Evolutionary conservation across 1,140 invertebrate genomes (phyloP), one percentile per base, ranked within the genome.

Genomic region (Drosophila miranda): DNA sequence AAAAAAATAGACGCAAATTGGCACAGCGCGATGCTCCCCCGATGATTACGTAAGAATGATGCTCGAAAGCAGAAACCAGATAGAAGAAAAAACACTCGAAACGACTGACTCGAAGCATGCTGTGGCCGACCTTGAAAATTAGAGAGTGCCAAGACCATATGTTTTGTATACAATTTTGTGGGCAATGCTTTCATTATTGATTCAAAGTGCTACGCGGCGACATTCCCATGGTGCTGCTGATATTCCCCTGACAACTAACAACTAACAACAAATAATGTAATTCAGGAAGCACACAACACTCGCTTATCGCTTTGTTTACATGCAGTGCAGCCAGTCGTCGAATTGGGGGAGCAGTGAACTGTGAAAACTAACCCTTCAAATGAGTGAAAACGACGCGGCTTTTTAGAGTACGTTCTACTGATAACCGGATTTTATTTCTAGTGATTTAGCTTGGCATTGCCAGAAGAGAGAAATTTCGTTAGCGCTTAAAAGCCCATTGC

Each of bases 11-110:
- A 28, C 4, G 48, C 21, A 42, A 53, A 49, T 52, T 71, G 38
- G n/a, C 23, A 13, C 30, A 3, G 0, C 38, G 34, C 23, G 48
- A 48, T 49, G 53, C 34, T 23, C 19, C n/a, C 2, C n/a, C 2
- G 23, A 9, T 19, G 67, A 55, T 72, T 72, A 72, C 69, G 69
- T 72, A 44, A 62, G 13, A 7, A 9, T 3, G 13, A 34, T 16
- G 21, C 2, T 53, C 34, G 38, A 23, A 34, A 19, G 5, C 23
- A 26, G 3, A 26, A 54, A 62, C 38, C 53, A 55, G 23, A 38
- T 14, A 16, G 45, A 61, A 21, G 16, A 54, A 48, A 41, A 34
- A n/a, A 9, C 41, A 38, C 1, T 19, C n/a, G 8, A 49, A 5
- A 13, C 44, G 8, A 11, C 9, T 44, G 21, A 11, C 28, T 9